Conservation (phyloP, 2,888 invertebrate species). For the Stenolophus ochropezus region DNA sequence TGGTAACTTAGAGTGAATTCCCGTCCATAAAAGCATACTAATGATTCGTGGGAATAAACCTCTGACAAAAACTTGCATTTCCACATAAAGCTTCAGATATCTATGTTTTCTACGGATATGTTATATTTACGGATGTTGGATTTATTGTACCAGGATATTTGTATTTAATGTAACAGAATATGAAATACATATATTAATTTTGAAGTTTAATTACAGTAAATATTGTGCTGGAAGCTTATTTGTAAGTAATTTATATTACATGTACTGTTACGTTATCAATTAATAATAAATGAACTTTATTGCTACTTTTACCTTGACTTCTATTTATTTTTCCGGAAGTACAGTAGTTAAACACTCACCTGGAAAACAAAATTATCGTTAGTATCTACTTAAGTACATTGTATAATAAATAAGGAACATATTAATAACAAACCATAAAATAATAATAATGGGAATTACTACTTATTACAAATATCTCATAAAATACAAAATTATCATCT, state of each 20-base stretch:
- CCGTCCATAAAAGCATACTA: background rate
- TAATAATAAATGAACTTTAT: background rate
- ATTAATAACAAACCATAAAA: background rate
- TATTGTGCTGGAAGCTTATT: background rate
- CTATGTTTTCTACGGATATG: constrained; percentile 25
- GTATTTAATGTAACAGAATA: background rate
- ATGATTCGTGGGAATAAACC: constrained; percentile 19
- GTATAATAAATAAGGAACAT: background rate
- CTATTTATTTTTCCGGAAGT: background rate
- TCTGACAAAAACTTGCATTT: constrained; percentile 14
- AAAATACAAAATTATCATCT: too few species aligned
- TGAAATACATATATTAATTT: background rate
- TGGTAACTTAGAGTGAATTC: constrained; percentile 17
- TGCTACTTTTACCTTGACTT: too few species aligned
- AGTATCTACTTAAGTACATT: background rate
- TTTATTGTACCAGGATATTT: background rate
- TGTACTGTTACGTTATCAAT: background rate
- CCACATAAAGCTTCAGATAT: constrained; percentile 18
- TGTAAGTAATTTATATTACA: background rate
- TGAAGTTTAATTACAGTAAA: background rate
- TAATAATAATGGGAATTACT: too few species aligned
- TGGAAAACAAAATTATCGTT: background rate
- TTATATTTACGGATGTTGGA: constrained; percentile 14
- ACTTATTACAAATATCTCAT: too few species aligned
- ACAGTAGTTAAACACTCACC: background rate